Base-by-base conservation (phyloP, 1,140 invertebrate genomes). In the Spodoptera frugiperda region DNA sequence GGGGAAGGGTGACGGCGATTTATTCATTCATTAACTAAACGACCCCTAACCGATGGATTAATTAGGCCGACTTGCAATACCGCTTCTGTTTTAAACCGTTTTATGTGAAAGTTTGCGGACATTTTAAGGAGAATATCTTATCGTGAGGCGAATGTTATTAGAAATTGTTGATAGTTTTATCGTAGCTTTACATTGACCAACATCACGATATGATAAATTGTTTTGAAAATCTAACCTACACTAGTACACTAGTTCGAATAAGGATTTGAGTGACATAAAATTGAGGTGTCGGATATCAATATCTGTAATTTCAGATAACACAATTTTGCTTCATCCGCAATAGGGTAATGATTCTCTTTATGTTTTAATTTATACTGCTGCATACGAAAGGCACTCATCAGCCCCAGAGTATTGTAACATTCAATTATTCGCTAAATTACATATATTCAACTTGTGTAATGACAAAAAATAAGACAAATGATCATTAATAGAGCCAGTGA, bases 21-120 rank as follows among this genome's bases (percentile, higher is more conserved):
- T 91, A 93, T 91, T 84, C 84, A 89, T 90, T 93, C 89, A 93
- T 93, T 93, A 93, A 83, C 84, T 87, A 87, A 91, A 86, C 87
- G 82, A 86, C 83, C 84, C 84, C 84, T 88, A 90, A 85, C 86
- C 79, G 81, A 77, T 76, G 75, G 78, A 51, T 71, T 91, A 92
- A 92, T 92, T 90, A 86, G 83, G 73, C 74, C 80, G 80, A 84
- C 86, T 85, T 88, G 86, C 84, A 84, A 79, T 71, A 70, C 63
- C 57, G 79, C 82, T 75, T 71, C 76, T 76, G 70, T 51, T 53
- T 55, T 54, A 57, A 57, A 53, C 53, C 33, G 39, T 73, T 73
- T 59, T 49, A 59, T 75, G 59, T 75, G 61, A 65, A 75, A 75
- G 57, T 63, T 54, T 53, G 57, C 48, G 59, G 14, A 53, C 59